phyloP scores from a whole-genome alignment of 2,113 vertebrate species.

The Actenoides lindsayi region DNA sequence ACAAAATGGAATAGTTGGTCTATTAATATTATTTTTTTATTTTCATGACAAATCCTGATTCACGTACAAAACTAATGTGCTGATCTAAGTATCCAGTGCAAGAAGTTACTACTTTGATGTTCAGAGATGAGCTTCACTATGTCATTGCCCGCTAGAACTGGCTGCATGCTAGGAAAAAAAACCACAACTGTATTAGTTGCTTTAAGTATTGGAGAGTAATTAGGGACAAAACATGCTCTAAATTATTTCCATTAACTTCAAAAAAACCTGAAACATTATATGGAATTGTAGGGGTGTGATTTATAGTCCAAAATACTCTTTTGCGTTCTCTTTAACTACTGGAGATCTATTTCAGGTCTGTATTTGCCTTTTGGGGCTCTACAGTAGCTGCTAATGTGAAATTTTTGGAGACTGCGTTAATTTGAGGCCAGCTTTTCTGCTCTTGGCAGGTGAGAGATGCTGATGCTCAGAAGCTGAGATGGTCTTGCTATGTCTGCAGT shows the following conservation, averaged over 20 bases:
- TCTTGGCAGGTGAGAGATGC: background rate
- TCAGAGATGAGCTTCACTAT: background rate
- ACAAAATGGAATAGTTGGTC: background rate
- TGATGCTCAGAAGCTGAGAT: background rate
- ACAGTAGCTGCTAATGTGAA: background rate
- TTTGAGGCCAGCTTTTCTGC: background rate
- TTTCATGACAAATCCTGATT: background rate
- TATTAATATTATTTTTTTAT: background rate
- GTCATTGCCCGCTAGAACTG: fast-evolving
- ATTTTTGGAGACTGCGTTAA: background rate
- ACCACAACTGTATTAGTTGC: background rate
- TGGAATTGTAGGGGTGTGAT: background rate
- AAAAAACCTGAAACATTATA: background rate
- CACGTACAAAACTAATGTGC: background rate
- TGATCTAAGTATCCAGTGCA: background rate
- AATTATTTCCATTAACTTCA: background rate
- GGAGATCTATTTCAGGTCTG: background rate
- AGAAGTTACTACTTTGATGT: background rate
- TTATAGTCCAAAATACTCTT: background rate
- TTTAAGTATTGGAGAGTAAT: background rate
- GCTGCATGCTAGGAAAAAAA: background rate
- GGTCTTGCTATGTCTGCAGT: background rate
- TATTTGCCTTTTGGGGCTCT: background rate
- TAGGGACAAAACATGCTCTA: background rate
- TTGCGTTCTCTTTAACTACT: background rate